phyloP scores from a whole-genome alignment of 2,797 vertebrate species.

The Tachyglossus aculeatus region DNA sequence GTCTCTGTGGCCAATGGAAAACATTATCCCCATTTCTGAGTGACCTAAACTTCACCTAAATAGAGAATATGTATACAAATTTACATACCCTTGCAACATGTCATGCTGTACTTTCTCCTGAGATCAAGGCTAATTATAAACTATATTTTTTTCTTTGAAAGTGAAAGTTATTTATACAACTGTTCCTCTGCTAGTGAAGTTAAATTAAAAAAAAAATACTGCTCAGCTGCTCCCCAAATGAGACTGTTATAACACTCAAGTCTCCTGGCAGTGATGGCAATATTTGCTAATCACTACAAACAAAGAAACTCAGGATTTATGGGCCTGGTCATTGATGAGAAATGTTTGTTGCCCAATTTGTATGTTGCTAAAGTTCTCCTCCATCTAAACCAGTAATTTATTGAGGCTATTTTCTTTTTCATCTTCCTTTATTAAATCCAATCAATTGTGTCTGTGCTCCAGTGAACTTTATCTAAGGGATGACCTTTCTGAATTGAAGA shows the following conservation, averaged over 20 bases:
- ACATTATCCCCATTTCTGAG: conserved; percentile 39
- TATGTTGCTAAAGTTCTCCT: conserved; percentile 6
- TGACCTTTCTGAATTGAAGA: conserved; percentile 35
- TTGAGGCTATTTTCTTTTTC: not conserved
- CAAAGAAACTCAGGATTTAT: not conserved
- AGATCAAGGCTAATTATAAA: no score
- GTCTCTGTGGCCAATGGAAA: conserved; percentile 53
- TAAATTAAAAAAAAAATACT: no score
- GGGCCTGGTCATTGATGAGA: not conserved
- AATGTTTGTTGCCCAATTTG: not conserved
- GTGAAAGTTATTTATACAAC: no score
- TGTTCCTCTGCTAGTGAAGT: no score
- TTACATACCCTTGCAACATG: no score
- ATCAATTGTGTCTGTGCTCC: conserved; percentile 6
- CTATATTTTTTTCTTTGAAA: no score
- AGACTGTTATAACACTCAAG: not conserved
- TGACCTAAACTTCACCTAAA: no score
- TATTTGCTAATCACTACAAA: not conserved
- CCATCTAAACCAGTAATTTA: not conserved
- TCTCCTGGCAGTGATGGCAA: not conserved
- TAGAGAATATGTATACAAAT: no score
- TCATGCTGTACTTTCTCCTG: no score
- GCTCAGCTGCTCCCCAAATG: conserved; percentile 3
- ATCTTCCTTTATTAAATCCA: not conserved
- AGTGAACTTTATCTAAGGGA: not conserved